phyloP scores from a whole-genome alignment of 2,888 invertebrate species.

The Apoderus coryli region DNA sequence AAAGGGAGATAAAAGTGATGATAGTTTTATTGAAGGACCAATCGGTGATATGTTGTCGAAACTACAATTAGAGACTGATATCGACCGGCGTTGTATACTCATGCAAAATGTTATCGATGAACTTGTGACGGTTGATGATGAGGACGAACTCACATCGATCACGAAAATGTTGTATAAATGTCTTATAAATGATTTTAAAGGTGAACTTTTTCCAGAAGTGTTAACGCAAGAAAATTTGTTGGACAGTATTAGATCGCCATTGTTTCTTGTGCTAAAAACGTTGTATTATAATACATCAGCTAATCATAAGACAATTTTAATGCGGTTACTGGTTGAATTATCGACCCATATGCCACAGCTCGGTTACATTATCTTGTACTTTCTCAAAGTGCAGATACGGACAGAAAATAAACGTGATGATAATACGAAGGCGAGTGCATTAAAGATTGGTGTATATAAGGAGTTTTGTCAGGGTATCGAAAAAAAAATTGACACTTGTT shows the following conservation, averaged over 20 bases:
- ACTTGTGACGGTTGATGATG: constrained; percentile 43
- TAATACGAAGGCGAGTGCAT: constrained; percentile 38
- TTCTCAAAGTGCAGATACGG: constrained; percentile 62
- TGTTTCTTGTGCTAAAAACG: constrained; percentile 80
- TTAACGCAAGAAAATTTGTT: constrained; percentile 48
- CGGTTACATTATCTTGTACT: constrained; percentile 80
- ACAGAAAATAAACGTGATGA: constrained; percentile 38
- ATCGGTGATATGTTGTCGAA: constrained; percentile 40
- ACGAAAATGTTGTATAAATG: constrained; percentile 44
- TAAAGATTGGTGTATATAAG: constrained; percentile 75
- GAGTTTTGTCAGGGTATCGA: constrained; percentile 71
- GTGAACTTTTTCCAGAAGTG: constrained; percentile 36
- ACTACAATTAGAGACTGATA: constrained; percentile 41
- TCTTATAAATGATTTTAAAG: constrained; percentile 35
- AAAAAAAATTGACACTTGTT: constrained; percentile 54
- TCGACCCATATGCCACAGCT: constrained; percentile 46
- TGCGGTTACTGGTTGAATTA: constrained; percentile 66
- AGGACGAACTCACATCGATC: constrained; percentile 40
- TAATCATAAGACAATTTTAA: constrained; percentile 61
- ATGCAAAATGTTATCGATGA: constrained; percentile 33
- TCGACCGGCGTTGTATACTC: constrained; percentile 45
- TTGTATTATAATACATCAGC: constrained; percentile 37
- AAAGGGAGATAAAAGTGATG: constrained; percentile 29
- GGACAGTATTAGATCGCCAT: constrained; percentile 59
- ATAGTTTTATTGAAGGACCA: constrained; percentile 38